Percentiles rank a stretch among this genome's conserved stretches.
Evolutionary conservation across 2,113 vertebrate species (phyloP).

Genomic region (Ptilonorhynchus violaceus): DNA sequence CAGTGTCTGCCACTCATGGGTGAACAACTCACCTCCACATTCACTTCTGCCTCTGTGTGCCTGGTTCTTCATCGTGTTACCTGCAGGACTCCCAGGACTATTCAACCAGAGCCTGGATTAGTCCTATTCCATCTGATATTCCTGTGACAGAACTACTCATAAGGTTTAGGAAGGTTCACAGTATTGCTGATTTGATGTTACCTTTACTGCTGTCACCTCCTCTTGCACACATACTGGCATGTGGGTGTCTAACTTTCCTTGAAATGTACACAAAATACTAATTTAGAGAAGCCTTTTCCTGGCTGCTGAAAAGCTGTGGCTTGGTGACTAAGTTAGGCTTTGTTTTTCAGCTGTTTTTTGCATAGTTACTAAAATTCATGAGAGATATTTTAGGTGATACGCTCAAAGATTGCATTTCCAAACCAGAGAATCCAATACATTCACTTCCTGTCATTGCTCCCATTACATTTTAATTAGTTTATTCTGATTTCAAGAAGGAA

Average conservation of each 20-base stretch:
- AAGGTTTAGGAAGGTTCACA: not conserved
- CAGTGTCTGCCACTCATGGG: not conserved
- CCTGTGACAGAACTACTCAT: not conserved
- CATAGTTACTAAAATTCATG: not conserved
- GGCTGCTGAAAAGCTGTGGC: not conserved
- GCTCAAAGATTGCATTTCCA: not conserved
- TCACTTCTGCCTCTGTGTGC: not conserved
- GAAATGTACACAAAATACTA: slow-evolving; percentile 2
- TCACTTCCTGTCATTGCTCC: not conserved
- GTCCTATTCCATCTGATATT: not conserved
- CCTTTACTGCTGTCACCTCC: not conserved
- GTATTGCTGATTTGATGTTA: not conserved
- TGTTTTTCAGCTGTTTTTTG: not conserved
- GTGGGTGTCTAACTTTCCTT: not conserved
- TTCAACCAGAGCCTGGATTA: not conserved
- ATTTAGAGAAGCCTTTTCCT: not conserved
- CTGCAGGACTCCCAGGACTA: not conserved
- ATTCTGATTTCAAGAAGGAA: not conserved
- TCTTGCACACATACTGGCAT: not conserved
- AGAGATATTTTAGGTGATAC: not conserved
- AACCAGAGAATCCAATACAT: not conserved
- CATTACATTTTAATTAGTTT: slow-evolving; percentile 21
- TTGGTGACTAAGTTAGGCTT: slow-evolving; percentile 24
- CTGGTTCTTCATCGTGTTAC: not conserved
- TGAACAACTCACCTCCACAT: not conserved